Conservation (phyloP, 2,888 invertebrate genomes). For the Prosopocoilus inquinatus region DNA sequence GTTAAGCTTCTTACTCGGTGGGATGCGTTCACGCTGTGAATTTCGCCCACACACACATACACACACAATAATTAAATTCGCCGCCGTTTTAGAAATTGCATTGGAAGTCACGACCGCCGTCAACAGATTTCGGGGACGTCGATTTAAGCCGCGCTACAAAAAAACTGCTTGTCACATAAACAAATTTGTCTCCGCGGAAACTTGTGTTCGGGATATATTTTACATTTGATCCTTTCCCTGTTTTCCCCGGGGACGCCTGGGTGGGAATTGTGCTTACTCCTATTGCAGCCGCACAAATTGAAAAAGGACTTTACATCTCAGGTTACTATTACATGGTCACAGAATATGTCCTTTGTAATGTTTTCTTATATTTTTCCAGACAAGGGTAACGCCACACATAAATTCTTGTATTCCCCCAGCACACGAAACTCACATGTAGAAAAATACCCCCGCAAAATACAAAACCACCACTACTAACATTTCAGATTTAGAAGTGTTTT, state of each 20-base stretch:
- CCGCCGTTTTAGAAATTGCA: background rate
- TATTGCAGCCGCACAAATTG: constrained; percentile 25
- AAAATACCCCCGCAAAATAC: no score
- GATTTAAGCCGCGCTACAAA: background rate
- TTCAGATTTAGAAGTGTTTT: no score
- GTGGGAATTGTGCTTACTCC: constrained; percentile 29
- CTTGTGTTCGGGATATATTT: constrained; percentile 27
- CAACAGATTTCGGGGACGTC: background rate
- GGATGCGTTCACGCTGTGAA: constrained; percentile 1
- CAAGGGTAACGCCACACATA: background rate
- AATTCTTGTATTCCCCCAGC: no score
- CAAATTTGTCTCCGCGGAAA: constrained; percentile 25
- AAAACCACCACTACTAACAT: no score
- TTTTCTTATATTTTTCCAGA: constrained; percentile 10
- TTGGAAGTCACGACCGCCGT: background rate
- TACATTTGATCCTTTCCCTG: constrained; percentile 32
- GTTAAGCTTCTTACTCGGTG: constrained; percentile 42
- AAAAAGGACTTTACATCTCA: constrained; percentile 19
- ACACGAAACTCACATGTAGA: no score
- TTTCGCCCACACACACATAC: background rate
- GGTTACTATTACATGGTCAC: constrained; percentile 1
- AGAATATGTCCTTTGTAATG: constrained; percentile 7
- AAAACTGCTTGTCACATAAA: constrained; percentile 16
- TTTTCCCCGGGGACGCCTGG: constrained; percentile 27
- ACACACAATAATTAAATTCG: constrained; percentile 1